These are phyloP conservation scores for Hydrolagus affinis DNA, from an alignment of 2,113 vertebrate species.

Conservation along the genomic window DNA sequence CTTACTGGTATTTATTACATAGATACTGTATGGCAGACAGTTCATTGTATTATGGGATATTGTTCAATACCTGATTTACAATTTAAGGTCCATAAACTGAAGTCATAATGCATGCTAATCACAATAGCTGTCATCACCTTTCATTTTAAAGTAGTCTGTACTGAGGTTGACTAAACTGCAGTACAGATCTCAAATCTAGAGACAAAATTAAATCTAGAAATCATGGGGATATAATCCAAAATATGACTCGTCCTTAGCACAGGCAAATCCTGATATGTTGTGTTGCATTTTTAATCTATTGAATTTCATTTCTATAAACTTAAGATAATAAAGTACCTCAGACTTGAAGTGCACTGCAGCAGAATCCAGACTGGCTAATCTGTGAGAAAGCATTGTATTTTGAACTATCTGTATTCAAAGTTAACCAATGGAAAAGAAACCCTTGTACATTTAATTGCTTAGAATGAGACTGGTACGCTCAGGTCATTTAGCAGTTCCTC, in stretches of 20 bases:
- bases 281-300: not conserved
- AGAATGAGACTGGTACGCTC: too few species aligned
- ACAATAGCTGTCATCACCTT: too few species aligned
- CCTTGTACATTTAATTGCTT: not conserved
- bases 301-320: not conserved
- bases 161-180: too few species aligned
- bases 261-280: not conserved
- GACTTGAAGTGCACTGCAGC: not conserved
- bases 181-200: not conserved
- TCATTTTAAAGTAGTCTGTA: too few species aligned
- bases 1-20: too few species aligned
- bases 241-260: not conserved
- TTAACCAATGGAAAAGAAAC: not conserved
- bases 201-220: not conserved
- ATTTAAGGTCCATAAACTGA: not conserved
- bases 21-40: not conserved
- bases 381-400: not conserved
- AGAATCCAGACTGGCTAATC: not conserved
- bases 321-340: not conserved
- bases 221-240: not conserved
- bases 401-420: too few species aligned
- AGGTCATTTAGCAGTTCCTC: not conserved
- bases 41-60: not conserved
- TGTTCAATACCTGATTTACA: not conserved
- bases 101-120: too few species aligned